phyloP scores from a whole-genome alignment of 1,140 invertebrate species.

The Drosophila sucinea region DNA sequence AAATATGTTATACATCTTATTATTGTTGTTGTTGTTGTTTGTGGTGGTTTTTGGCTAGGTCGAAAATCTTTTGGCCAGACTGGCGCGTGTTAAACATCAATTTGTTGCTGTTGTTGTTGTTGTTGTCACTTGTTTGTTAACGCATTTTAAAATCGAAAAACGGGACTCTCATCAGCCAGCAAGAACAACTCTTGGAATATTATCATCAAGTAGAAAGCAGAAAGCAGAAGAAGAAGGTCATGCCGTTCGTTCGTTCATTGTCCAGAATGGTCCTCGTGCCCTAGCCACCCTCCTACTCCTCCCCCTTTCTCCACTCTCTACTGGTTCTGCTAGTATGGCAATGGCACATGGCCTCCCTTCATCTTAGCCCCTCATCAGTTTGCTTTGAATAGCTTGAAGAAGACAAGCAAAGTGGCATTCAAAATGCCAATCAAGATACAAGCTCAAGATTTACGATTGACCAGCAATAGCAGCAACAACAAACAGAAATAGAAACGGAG shows the following conservation, averaged over 20 bases:
- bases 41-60: background rate
- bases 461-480: conserved; percentile 36
- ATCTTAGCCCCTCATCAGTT: conserved; percentile 30
- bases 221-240: conserved; percentile 45
- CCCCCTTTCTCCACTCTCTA: background rate
- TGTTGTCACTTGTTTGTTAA: conserved; percentile 66
- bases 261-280: conserved; percentile 46
- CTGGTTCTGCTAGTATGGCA: too few relatives aligned
- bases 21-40: background rate
- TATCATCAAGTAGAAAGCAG: conserved; percentile 1
- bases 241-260: conserved; percentile 59
- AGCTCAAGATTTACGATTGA: conserved; percentile 66
- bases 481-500: conserved; percentile 6
- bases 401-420: conserved; percentile 44
- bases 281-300: conserved; percentile 9
- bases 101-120: conserved; percentile 47
- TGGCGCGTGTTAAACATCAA: conserved; percentile 73
- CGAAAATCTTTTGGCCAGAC: conserved; percentile 48
- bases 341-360: background rate
- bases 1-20: background rate
- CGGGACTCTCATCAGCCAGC: conserved; percentile 47
- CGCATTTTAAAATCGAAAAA: conserved; percentile 64
- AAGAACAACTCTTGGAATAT: conserved; percentile 13
- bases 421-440: conserved; percentile 52
- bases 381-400: conserved; percentile 30